These are phyloP conservation scores for Eumaeus atala DNA, from an alignment of 1,140 invertebrate genomes.

Conservation along the genomic window DNA sequence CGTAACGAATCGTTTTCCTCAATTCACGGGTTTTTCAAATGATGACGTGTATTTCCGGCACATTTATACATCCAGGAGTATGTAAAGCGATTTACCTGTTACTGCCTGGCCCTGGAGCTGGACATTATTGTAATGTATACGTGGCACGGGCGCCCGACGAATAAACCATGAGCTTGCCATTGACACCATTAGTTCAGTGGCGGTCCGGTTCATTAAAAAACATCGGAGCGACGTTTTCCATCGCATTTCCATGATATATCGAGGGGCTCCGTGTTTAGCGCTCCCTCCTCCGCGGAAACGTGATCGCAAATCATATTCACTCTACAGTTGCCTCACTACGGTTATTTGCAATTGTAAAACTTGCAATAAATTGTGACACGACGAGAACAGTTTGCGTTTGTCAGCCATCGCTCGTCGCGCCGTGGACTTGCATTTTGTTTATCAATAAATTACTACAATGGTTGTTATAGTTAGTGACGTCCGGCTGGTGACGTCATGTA, in stretches of 20 bases:
- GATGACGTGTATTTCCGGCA: too few relatives aligned
- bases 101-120: not conserved
- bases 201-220: conserved; percentile 45
- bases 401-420: too few relatives aligned
- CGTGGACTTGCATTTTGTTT: too few relatives aligned
- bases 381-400: too few relatives aligned
- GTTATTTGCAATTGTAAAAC: not conserved
- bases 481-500: too few relatives aligned
- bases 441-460: too few relatives aligned
- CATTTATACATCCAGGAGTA: too few relatives aligned
- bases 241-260: conserved; percentile 40
- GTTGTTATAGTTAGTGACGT: too few relatives aligned
- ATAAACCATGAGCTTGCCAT: conserved; percentile 36
- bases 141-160: not conserved
- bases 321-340: not conserved
- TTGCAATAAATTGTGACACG: conserved; percentile 18
- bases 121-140: conserved; percentile 3
- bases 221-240: conserved; percentile 33
- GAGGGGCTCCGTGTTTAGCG: conserved; percentile 17
- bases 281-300: conserved; percentile 1
- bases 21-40: too few relatives aligned
- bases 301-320: conserved; percentile 1
- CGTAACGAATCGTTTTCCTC: too few relatives aligned
- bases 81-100: not conserved
- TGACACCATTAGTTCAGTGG: conserved; percentile 51